Evolutionary conservation across 2,797 vertebrate genomes (phyloP).

Genomic region (Acipenser oxyrinchus): DNA sequence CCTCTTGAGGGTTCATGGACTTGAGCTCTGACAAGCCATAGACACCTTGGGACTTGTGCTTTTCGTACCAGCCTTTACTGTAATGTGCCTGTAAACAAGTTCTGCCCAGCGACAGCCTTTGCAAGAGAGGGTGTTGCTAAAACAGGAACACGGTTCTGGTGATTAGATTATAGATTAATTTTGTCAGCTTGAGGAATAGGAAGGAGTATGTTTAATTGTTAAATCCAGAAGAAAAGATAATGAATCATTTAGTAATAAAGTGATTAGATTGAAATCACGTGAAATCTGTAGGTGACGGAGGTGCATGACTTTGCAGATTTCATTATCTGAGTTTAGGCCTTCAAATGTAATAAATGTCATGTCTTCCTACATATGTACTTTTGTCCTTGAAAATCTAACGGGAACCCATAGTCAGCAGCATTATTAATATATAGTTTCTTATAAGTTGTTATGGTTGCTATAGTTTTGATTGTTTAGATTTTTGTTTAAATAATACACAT

Average conservation of each 20-base stretch:
- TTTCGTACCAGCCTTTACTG: no score
- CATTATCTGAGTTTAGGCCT: neutral
- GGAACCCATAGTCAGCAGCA: neutral
- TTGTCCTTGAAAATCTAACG: neutral
- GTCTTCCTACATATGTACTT: neutral
- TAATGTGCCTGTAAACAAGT: no score
- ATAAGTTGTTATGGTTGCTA: neutral
- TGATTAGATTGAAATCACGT: slow-evolving; percentile 12
- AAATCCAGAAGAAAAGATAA: neutral
- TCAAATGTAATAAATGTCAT: slow-evolving; percentile 1
- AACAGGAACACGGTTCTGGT: neutral
- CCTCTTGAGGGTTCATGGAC: neutral
- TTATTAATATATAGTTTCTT: neutral
- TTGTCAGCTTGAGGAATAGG: neutral
- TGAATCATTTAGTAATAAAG: slow-evolving; percentile 12
- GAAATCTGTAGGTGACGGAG: slow-evolving; percentile 7
- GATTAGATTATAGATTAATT: slow-evolving; percentile 4
- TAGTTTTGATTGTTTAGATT: neutral
- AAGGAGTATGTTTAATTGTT: slow-evolving; percentile 15
- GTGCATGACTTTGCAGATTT: slow-evolving; percentile 11
- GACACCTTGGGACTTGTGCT: neutral
- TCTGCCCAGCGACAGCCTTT: no score
- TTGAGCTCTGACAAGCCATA: neutral
- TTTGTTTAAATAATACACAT: slow-evolving; percentile 8
- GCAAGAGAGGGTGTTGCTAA: no score